Percentiles rank a stretch among this genome's conserved stretches.
Evolutionary conservation across 2,113 vertebrate species (phyloP).

Genomic region (Trematomus loennbergii): DNA sequence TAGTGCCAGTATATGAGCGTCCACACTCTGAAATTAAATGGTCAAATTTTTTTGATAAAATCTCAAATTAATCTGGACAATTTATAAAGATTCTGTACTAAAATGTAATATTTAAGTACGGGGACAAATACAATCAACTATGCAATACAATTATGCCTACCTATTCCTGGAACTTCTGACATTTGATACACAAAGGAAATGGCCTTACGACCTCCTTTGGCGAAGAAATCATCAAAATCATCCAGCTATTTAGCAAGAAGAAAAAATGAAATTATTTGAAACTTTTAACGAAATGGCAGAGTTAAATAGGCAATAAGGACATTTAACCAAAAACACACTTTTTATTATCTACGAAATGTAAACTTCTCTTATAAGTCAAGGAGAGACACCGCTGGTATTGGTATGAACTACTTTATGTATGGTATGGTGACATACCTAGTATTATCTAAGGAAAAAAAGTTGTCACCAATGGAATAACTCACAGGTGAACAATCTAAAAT

Average conservation of each 20-base stretch:
- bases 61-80: not conserved
- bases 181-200: slow-evolving; percentile 89
- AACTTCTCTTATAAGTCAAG: too few species aligned
- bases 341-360: too few species aligned
- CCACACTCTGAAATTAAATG: slow-evolving; percentile 84
- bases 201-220: slow-evolving; percentile 81
- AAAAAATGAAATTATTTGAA: not conserved
- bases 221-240: slow-evolving; percentile 84
- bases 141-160: slow-evolving; percentile 62
- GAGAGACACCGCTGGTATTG: too few species aligned
- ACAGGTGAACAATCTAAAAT: slow-evolving; percentile 87
- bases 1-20: slow-evolving; percentile 74
- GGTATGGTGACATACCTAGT: too few species aligned
- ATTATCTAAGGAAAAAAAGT: too few species aligned
- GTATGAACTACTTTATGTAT: too few species aligned
- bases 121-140: not conserved
- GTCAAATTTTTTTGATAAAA: slow-evolving; percentile 17
- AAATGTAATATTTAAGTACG: slow-evolving; percentile 1
- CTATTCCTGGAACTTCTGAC: slow-evolving; percentile 81
- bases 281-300: not conserved
- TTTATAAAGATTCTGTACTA: not conserved
- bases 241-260: slow-evolving; percentile 81
- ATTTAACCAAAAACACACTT: not conserved
- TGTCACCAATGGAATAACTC: slow-evolving; percentile 66
- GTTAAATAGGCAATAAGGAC: not conserved